A percentile compares a stretch with the other conserved stretches of the same genome.
phyloP scores from a whole-genome alignment of 1,140 invertebrate species.

The Samia ricini region DNA sequence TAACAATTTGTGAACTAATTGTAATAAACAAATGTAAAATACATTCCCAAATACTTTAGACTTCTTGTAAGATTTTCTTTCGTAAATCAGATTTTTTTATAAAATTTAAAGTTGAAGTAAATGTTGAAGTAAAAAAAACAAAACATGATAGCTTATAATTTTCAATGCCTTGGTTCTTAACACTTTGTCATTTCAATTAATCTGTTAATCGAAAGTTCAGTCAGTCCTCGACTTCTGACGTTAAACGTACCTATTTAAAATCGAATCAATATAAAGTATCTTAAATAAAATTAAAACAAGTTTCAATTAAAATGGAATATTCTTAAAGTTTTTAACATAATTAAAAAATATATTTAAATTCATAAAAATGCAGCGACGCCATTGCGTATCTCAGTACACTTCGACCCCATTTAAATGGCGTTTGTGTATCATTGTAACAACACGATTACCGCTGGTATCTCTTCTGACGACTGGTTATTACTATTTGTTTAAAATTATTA shows the following conservation, averaged over 20 bases:
- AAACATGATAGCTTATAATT: neutral
- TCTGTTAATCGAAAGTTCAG: neutral
- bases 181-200: neutral
- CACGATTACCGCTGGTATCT: slow-evolving; percentile 18
- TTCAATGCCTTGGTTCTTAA: neutral
- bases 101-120: too few species aligned
- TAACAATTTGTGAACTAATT: too few species aligned
- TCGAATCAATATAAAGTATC: neutral
- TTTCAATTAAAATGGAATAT: too few species aligned
- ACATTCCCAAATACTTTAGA: too few species aligned
- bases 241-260: neutral
- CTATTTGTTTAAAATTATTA: slow-evolving; percentile 17
- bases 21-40: too few species aligned
- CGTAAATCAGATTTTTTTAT: neutral
- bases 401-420: slow-evolving; percentile 21
- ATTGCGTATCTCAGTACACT: slow-evolving; percentile 22
- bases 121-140: neutral
- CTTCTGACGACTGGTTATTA: slow-evolving; percentile 3
- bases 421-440: slow-evolving; percentile 19
- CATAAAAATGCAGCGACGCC: too few species aligned
- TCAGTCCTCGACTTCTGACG: neutral
- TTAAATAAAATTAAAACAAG: neutral
- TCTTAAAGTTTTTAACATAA: too few species aligned
- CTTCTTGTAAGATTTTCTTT: too few species aligned
- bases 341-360: too few species aligned